phyloP scores from a whole-genome alignment of 2,888 invertebrate genomes.

The Epirrhoe alternata region DNA sequence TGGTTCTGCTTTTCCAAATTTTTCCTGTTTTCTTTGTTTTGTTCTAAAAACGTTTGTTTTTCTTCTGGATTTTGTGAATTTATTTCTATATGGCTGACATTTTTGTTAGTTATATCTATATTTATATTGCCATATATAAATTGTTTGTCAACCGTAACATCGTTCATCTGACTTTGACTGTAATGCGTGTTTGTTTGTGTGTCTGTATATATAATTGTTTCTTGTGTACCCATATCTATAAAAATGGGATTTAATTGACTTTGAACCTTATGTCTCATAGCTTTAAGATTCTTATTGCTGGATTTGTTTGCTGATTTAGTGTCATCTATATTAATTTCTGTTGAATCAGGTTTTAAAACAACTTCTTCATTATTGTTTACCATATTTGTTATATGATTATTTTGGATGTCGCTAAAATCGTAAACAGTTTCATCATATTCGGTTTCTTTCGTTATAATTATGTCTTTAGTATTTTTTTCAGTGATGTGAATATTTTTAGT shows the following conservation, averaged over 20 bases:
- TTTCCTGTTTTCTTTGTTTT: no score
- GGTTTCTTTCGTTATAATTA: neutral
- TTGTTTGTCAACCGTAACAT: conserved; percentile 49
- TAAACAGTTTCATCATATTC: no score
- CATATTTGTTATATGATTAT: no score
- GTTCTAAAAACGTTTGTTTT: no score
- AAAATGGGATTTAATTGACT: neutral
- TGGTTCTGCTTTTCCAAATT: neutral
- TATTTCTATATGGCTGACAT: neutral
- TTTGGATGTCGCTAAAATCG: no score
- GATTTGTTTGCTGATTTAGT: neutral
- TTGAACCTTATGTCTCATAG: neutral
- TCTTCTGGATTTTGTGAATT: neutral
- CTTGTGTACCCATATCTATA: conserved; percentile 47
- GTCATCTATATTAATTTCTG: neutral
- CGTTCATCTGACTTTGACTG: conserved; percentile 57
- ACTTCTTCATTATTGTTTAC: neutral
- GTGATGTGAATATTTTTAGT: neutral
- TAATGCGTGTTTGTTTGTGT: conserved; percentile 54
- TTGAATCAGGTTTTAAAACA: neutral
- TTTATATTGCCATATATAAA: conserved; percentile 43
- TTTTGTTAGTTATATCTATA: neutral
- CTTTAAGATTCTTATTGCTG: conserved; percentile 5
- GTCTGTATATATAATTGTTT: conserved; percentile 47
- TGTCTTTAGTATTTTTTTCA: neutral